Conservation (phyloP, 2,113 vertebrate species). For the Cyanistes caeruleus region DNA sequence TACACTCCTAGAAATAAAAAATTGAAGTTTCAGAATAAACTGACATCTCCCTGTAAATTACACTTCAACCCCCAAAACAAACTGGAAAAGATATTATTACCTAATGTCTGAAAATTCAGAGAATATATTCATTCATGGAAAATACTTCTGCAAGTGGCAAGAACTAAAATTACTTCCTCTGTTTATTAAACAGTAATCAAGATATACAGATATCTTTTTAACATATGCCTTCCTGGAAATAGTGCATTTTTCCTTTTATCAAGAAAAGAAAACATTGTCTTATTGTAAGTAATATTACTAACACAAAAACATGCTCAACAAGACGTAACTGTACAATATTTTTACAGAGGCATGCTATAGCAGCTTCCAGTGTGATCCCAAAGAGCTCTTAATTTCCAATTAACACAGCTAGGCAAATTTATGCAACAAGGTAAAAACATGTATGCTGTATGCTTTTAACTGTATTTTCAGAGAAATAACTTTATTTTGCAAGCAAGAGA, state of each 20-base stretch:
- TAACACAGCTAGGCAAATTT: background rate
- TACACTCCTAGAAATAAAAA: background rate
- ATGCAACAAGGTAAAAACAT: background rate
- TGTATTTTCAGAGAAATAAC: background rate
- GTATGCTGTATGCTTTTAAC: background rate
- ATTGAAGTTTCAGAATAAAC: background rate
- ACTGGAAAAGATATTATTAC: constrained; percentile 63
- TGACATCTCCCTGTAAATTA: constrained; percentile 15
- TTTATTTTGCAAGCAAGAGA: background rate
- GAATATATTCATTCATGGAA: constrained; percentile 42
- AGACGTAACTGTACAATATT: background rate
- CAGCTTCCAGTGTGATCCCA: background rate
- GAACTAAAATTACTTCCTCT: background rate
- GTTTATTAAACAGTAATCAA: background rate
- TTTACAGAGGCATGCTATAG: background rate
- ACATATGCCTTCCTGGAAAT: background rate
- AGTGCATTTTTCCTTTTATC: background rate
- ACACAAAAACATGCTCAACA: background rate
- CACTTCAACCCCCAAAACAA: background rate
- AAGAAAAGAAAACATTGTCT: background rate
- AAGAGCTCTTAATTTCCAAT: background rate
- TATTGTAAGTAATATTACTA: background rate
- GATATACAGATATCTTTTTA: background rate
- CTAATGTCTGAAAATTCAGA: constrained; percentile 66
- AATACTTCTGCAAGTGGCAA: constrained; percentile 17